Evolutionary conservation across 2,888 invertebrate genomes (phyloP).

Genomic region (Rhagium mordax): DNA sequence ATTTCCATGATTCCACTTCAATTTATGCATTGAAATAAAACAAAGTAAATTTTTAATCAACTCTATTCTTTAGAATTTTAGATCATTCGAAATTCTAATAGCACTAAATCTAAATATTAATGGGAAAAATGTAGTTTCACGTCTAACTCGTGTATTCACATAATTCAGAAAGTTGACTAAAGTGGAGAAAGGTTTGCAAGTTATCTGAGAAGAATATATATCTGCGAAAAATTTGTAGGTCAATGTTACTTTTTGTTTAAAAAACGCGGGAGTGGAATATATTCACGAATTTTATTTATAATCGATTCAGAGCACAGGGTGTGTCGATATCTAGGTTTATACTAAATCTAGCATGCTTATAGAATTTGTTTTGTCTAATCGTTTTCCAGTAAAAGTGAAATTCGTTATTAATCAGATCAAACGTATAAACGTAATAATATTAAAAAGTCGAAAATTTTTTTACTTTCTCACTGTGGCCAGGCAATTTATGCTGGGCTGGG

Average conservation of each 20-base stretch:
- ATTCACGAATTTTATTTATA: background rate
- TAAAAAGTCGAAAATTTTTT: too few species aligned
- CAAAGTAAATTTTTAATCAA: too few species aligned
- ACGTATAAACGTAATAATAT: too few species aligned
- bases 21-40: too few species aligned
- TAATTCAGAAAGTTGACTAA: constrained; percentile 9
- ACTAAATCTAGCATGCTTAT: background rate
- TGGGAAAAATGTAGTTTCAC: background rate
- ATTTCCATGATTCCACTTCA: too few species aligned
- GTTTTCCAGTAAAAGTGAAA: background rate
- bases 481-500: too few species aligned
- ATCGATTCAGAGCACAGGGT: background rate
- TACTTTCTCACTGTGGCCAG: too few species aligned
- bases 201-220: background rate
- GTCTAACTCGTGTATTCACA: background rate
- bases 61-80: too few species aligned
- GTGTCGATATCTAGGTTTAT: background rate
- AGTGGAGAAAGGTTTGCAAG: constrained; percentile 17
- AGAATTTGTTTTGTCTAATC: background rate
- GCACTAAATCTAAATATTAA: too few species aligned
- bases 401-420: too few species aligned
- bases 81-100: too few species aligned
- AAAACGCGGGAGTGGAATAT: background rate
- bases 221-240: constrained; percentile 5
- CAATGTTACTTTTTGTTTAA: background rate